phyloP scores from a whole-genome alignment of 2,888 invertebrate genomes.

The Arctia plantaginis region DNA sequence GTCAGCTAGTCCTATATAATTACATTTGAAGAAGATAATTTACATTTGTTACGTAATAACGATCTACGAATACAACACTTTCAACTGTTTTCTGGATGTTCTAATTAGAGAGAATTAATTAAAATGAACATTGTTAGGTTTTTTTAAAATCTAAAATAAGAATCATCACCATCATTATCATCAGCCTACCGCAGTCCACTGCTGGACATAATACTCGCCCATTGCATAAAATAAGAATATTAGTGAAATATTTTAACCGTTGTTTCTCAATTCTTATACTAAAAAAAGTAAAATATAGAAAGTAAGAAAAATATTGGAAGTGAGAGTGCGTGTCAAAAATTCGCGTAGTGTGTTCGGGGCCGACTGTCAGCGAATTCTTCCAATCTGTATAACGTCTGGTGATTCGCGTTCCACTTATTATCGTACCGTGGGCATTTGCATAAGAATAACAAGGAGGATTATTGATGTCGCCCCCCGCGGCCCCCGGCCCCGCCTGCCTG shows the following conservation, averaged over 20 bases:
- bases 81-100: not conserved
- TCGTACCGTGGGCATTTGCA: slow-evolving; percentile 84
- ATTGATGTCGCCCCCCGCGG: slow-evolving; percentile 76
- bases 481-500: slow-evolving; percentile 38
- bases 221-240: not conserved
- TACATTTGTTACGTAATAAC: not conserved
- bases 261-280: not conserved
- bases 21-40: too few species aligned
- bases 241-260: not conserved
- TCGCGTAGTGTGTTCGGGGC: slow-evolving; percentile 50
- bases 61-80: not conserved
- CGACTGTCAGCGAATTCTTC: slow-evolving; percentile 76
- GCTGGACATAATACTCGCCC: too few species aligned
- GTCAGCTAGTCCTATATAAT: too few species aligned
- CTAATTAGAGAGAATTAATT: too few species aligned
- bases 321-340: slow-evolving; percentile 6
- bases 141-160: too few species aligned
- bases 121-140: too few species aligned
- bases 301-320: not conserved
- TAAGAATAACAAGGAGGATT: slow-evolving; percentile 86
- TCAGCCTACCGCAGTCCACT: too few species aligned
- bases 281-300: not conserved
- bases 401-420: slow-evolving; percentile 85
- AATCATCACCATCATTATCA: too few species aligned
- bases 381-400: slow-evolving; percentile 84